Base-by-base conservation (phyloP, 2,113 vertebrate species). In the Trogon melanurus region DNA sequence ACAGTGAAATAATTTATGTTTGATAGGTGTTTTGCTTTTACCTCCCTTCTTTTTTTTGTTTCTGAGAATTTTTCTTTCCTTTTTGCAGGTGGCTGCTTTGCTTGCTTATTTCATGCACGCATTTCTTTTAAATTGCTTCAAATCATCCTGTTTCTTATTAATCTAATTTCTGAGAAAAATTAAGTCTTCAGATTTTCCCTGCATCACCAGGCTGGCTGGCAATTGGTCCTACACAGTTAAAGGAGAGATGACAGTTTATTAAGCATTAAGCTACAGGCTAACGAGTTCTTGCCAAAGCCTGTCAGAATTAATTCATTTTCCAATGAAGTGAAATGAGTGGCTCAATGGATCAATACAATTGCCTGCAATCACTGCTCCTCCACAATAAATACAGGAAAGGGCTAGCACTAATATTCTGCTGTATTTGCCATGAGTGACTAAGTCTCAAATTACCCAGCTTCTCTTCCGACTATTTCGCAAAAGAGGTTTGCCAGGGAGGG, bases 241-340 rank as follows among this genome's bases (percentile, higher is more conserved):
- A 92, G 56, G 27, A 25, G 64, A 88, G 58, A 95, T 95, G 88
- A 94, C 85, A 93, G 82, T 82, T 95, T 95, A 87, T 93, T 95
- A 95, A 89, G 73, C 80, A 56, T 34, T 93, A 91, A 86, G 76
- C 62, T 95, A 64, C 64, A 87, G 81, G 44, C n/a, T 81, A 93
- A 82, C 72, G n/a, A 92, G 23, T 85, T 94, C 88, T 75, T 91
- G 88, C 93, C 90, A 97, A 91, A 97, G 62, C 32, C 94, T 95
- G 91, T 94, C 93, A 95, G 74, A 94, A 96, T 85, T 41, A 93
- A 95, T 94, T 91, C 57, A 41, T 92, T 95, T 93, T 83, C 70
- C 86, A 81, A 3, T 91, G 62, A 62, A 87, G 79, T 36, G 54
- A 89, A 91, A 81, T 32, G 38, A 95, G 74, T 57, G 45, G 69